phyloP scores from a whole-genome alignment of 2,888 invertebrate species.

The Fragum whitleyi region DNA sequence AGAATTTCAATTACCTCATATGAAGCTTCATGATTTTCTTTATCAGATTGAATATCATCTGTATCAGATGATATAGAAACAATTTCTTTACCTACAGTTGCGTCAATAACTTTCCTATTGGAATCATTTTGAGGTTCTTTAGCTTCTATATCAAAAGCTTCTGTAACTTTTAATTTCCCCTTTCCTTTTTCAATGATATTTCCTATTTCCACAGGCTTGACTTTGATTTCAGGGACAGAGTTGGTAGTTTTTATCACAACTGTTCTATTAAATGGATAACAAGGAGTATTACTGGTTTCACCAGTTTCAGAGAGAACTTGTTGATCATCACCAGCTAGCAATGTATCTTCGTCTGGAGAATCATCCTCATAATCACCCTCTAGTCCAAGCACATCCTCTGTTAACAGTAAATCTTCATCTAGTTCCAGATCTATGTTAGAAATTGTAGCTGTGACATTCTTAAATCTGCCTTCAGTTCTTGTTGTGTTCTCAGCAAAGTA shows the following conservation, averaged over 20 bases:
- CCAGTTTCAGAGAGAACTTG: not conserved
- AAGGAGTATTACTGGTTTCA: not conserved
- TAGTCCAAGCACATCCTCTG: slow-evolving; percentile 6
- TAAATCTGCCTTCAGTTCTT: slow-evolving; percentile 35
- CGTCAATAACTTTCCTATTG: not conserved
- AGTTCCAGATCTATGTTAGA: slow-evolving; percentile 6
- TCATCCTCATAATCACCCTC: slow-evolving; percentile 3
- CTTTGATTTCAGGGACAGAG: not conserved
- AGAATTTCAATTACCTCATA: too few relatives aligned
- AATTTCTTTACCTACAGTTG: not conserved
- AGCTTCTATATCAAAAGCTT: not conserved
- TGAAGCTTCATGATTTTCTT: not conserved
- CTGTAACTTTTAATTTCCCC: not conserved
- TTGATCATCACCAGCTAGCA: not conserved
- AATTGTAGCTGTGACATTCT: slow-evolving; percentile 14
- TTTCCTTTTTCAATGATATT: not conserved
- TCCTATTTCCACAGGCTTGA: not conserved
- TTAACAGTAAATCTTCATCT: slow-evolving; percentile 7
- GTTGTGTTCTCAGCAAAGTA: slow-evolving; percentile 9
- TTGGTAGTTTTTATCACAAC: not conserved
- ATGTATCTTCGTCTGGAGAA: slow-evolving; percentile 5
- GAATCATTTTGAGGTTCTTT: not conserved
- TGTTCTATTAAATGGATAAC: not conserved
- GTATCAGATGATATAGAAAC: not conserved
- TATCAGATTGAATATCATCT: not conserved